phyloP scores from a whole-genome alignment of 1,140 invertebrate genomes.

The Polyergus mexicanus region DNA sequence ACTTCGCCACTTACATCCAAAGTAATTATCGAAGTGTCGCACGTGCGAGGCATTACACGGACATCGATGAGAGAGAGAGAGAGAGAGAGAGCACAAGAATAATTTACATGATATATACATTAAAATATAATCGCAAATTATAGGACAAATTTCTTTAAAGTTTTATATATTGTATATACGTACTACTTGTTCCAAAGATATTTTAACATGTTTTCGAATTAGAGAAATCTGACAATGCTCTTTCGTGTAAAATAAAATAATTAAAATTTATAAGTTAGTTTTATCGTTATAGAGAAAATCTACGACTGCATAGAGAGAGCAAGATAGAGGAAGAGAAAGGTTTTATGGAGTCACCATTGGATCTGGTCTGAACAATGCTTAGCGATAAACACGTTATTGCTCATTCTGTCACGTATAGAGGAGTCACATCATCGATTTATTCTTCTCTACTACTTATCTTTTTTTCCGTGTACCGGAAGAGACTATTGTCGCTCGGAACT shows the following conservation, averaged over 20 bases:
- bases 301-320: no score
- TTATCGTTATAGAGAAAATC: not conserved
- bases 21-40: slow-evolving; percentile 55
- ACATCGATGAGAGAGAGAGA: not conserved
- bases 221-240: not conserved
- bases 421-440: slow-evolving; percentile 68
- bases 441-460: slow-evolving; percentile 6
- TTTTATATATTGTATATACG: not conserved
- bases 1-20: slow-evolving; percentile 41
- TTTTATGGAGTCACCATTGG: slow-evolving; percentile 39
- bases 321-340: not conserved
- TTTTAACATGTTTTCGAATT: not conserved
- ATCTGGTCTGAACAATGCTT: slow-evolving; percentile 34
- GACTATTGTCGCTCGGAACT: slow-evolving; percentile 59
- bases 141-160: not conserved
- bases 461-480: slow-evolving; percentile 38
- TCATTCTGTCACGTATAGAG: slow-evolving; percentile 74
- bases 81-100: not conserved
- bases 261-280: not conserved
- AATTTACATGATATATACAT: not conserved
- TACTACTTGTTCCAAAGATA: not conserved
- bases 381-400: slow-evolving; percentile 67
- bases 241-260: not conserved
- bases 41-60: slow-evolving; percentile 33
- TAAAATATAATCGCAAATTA: not conserved